A percentile compares a stretch with the other conserved stretches of the same genome.
Conservation (phyloP, 2,888 invertebrate genomes). For the Cryptocephalus primarius region DNA sequence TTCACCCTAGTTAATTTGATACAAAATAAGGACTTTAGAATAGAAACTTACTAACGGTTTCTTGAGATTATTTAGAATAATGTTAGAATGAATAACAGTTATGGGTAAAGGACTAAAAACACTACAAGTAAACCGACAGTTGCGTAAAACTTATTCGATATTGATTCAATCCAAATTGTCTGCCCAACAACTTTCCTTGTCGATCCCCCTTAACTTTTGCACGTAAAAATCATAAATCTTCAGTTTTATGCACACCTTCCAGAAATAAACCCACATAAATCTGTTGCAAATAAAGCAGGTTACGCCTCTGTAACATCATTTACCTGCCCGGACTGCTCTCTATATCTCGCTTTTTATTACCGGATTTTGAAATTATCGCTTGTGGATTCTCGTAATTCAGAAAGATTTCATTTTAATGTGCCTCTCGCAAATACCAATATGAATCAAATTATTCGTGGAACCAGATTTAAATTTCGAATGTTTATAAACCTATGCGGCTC, state of each 20-base stretch:
- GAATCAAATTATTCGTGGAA: constrained; percentile 21
- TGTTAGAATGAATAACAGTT: too few species aligned
- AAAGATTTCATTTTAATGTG: constrained; percentile 25
- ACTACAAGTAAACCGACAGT: too few species aligned
- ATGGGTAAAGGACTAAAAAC: too few species aligned
- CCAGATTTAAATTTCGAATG: constrained; percentile 18
- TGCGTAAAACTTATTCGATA: too few species aligned
- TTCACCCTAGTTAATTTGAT: too few species aligned
- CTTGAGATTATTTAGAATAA: too few species aligned
- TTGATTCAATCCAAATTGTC: too few species aligned
- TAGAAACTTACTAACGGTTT: too few species aligned
- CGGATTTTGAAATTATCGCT: constrained; percentile 23
- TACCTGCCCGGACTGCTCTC: constrained; percentile 17
- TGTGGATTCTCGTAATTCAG: constrained; percentile 23
- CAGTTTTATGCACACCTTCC: not conserved
- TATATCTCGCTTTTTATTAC: constrained; percentile 22
- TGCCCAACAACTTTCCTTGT: too few species aligned
- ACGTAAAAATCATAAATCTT: not conserved
- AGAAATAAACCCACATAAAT: not conserved
- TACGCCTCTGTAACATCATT: constrained; percentile 13
- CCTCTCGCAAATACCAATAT: constrained; percentile 21
- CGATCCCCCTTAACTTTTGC: too few species aligned
- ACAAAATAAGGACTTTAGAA: too few species aligned
- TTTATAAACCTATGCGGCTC: constrained; percentile 10
- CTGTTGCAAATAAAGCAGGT: not conserved